Base-by-base conservation (phyloP, 2,113 vertebrate species). In the Gallinago paraguaiae region DNA sequence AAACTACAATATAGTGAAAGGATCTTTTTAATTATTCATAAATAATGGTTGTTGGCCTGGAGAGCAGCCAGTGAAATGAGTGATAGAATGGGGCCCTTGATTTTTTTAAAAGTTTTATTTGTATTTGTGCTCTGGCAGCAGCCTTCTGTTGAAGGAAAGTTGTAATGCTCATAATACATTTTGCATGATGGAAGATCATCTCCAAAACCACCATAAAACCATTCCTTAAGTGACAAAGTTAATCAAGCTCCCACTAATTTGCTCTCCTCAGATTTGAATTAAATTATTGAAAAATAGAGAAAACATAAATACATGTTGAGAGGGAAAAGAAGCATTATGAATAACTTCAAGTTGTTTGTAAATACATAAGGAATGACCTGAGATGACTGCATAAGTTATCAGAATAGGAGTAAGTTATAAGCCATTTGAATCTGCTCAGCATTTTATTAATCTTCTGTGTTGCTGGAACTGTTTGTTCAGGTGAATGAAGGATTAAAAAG, bases 241-340 rank as follows among this genome's bases (percentile, higher is more conserved):
- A 76, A 84, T 96, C 69, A 84, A 79, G 50, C 46, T 94, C 16
- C 61, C 11, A 5, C 59, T 84, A 43, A 63, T n/a, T 83, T 71
- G 43, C 23, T 61, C 57, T 89, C 45, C 48, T 84, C 35, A 63
- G 59, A 61, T 91, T 84, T 93, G 71, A 86, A 86, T 86, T 75
- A 56, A 93, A 79, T 81, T 82, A 70, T 57, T 94, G 74, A 82
- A 87, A 94, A 96, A 92, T 61, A 53, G 37, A 75, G 33, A 88
- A 94, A 86, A 59, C 8, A 72, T 57, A 81, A 90, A 74, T 76
- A 16, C 17, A 22, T 65, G 30, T 35, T 46, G 45, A 60, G 60
- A 75, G 13, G 69, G 33, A 30, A 79, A 61, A 81, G 31, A n/a
- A 83, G 17, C 27, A 6, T 78, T 93, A 35, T 27, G 23, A 39